Evolutionary conservation across 1,140 invertebrate species (phyloP).

Genomic region (Drosophila guanche): DNA sequence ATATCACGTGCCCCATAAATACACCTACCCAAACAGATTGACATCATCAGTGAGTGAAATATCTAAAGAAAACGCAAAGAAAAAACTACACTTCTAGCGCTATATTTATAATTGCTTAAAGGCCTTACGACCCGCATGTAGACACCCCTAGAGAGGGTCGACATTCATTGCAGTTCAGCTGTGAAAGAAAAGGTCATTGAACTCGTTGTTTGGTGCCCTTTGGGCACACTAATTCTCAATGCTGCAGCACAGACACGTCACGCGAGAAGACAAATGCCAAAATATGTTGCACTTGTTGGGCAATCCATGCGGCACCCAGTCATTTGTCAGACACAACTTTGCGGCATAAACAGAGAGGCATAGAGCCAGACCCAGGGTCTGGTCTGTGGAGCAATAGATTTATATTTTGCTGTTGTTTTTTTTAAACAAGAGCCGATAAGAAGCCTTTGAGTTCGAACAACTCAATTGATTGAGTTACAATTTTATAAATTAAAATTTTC

Average conservation of each 20-base stretch:
- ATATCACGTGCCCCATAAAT: constrained; percentile 52
- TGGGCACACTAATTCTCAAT: constrained; percentile 5
- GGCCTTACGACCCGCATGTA: constrained; percentile 61
- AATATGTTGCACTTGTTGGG: constrained; percentile 44
- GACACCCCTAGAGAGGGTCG: constrained; percentile 24
- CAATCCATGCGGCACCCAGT: constrained; percentile 13
- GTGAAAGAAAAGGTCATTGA: constrained; percentile 25
- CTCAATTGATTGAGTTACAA: too few species aligned
- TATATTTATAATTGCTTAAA: constrained; percentile 72
- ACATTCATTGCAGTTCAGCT: constrained; percentile 40
- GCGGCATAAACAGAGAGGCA: too few species aligned
- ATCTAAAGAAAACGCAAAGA: neutral
- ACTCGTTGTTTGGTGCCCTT: neutral
- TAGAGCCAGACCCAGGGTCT: too few species aligned
- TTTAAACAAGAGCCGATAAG: too few species aligned
- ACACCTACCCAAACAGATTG: neutral
- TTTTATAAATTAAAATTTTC: too few species aligned
- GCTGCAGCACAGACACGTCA: constrained; percentile 31
- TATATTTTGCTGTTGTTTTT: too few species aligned
- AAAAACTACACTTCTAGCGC: constrained; percentile 40
- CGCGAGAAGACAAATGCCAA: constrained; percentile 38
- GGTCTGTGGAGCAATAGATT: too few species aligned
- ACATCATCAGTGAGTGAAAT: too few species aligned
- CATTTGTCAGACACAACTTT: too few species aligned
- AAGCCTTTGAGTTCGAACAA: too few species aligned